Evolutionary conservation across 2,113 vertebrate genomes (phyloP).

Genomic region (Hydrochoerus hydrochaeris): DNA sequence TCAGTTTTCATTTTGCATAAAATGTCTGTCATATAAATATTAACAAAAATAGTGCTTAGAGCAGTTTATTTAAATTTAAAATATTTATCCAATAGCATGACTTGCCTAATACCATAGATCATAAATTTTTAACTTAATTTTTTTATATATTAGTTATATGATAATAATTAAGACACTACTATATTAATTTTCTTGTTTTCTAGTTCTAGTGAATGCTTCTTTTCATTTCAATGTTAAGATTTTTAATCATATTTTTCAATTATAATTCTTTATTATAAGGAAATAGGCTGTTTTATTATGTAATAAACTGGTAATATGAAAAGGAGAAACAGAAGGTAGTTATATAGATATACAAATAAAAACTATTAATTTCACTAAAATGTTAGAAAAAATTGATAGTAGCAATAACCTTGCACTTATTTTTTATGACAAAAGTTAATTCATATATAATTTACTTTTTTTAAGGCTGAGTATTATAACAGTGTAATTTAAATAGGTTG

Average conservation of each 20-base stretch:
- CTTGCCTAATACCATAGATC: background rate
- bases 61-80: background rate
- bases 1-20: background rate
- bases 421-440: background rate
- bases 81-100: background rate
- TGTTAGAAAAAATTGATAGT: background rate
- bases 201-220: conserved; percentile 5
- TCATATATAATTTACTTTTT: background rate
- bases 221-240: conserved; percentile 24
- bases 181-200: conserved; percentile 46
- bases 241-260: background rate
- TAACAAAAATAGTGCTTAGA: background rate
- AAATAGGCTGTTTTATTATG: background rate
- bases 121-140: conserved; percentile 52
- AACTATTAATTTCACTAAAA: background rate
- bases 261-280: background rate
- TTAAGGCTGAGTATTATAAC: background rate
- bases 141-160: background rate
- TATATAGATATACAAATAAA: background rate
- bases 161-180: conserved; percentile 37
- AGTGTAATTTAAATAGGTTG: background rate
- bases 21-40: background rate
- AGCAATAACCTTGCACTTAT: background rate
- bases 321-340: background rate
- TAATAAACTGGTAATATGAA: background rate